Percentiles rank a stretch among this genome's conserved stretches.
These are phyloP conservation scores for Tipula confusa DNA, from an alignment of 2,888 invertebrate genomes.

Conservation along the genomic window DNA sequence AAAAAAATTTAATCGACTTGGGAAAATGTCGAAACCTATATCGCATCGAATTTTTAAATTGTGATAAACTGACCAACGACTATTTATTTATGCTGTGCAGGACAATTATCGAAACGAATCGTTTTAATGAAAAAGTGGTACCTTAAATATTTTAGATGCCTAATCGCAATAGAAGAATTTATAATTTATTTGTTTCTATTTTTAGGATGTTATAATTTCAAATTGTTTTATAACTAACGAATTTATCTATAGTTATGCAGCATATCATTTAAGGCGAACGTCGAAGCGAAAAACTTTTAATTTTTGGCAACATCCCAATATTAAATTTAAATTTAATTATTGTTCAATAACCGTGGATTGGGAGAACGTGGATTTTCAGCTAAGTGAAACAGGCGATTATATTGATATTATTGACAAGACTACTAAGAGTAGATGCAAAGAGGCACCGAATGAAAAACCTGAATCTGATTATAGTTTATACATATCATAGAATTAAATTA, in stretches of 20 bases:
- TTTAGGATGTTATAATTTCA: neutral
- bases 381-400: neutral
- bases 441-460: neutral
- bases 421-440: neutral
- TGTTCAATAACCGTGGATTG: neutral
- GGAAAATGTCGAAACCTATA: neutral
- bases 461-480: neutral
- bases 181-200: neutral
- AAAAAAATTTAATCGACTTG: neutral
- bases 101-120: neutral
- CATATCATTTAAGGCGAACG: neutral
- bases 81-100: neutral
- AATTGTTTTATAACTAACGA: neutral
- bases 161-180: too few species aligned
- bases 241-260: neutral
- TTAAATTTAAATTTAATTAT: neutral
- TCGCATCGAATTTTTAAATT: conserved; percentile 5
- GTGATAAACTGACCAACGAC: neutral
- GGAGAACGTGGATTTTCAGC: neutral
- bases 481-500: too few species aligned
- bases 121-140: neutral
- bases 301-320: neutral
- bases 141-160: neutral
- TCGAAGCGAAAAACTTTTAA: neutral
- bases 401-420: neutral